Percentiles rank a stretch among this genome's conserved stretches.
Conservation (phyloP, 2,797 vertebrate species). For the Schizothorax lantsangensis region DNA sequence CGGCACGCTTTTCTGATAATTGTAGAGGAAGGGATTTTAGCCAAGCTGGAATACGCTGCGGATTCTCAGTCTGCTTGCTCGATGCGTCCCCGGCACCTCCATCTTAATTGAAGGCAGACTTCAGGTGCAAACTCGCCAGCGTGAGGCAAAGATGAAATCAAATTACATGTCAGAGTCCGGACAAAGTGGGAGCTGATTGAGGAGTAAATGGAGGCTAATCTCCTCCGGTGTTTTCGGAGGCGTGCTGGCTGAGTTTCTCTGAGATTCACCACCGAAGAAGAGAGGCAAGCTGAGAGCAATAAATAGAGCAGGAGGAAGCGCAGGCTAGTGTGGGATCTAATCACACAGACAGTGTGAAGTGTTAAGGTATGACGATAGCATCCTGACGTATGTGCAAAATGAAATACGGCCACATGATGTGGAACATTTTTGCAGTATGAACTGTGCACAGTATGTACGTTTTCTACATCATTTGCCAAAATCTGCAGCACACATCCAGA, state of each 20-base stretch:
- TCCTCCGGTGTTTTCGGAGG: slow-evolving; percentile 54
- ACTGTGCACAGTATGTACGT: background rate
- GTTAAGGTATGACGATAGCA: background rate
- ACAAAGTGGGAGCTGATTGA: slow-evolving; percentile 66
- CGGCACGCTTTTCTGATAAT: slow-evolving; percentile 47
- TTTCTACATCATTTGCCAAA: background rate
- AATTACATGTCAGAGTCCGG: slow-evolving; percentile 68
- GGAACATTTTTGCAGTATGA: background rate
- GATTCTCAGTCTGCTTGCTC: slow-evolving; percentile 60
- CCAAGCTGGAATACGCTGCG: slow-evolving; percentile 47
- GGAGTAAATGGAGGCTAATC: slow-evolving; percentile 62
- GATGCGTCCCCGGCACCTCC: slow-evolving; percentile 49
- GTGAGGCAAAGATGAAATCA: slow-evolving; percentile 67
- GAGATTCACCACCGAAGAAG: slow-evolving; percentile 46
- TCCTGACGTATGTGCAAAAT: background rate
- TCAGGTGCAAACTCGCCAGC: slow-evolving; percentile 57
- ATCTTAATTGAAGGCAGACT: slow-evolving; percentile 60
- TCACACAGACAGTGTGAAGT: slow-evolving; percentile 15
- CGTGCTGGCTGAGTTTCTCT: slow-evolving; percentile 53
- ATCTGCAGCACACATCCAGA: background rate
- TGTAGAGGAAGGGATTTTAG: slow-evolving; percentile 56
- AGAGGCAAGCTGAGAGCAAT: slow-evolving; percentile 49
- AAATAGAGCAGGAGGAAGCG: slow-evolving; percentile 50
- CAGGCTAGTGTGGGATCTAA: slow-evolving; percentile 5
- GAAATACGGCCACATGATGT: background rate